Conservation (phyloP, 2,797 vertebrate genomes). For the Brachymystax lenok region DNA sequence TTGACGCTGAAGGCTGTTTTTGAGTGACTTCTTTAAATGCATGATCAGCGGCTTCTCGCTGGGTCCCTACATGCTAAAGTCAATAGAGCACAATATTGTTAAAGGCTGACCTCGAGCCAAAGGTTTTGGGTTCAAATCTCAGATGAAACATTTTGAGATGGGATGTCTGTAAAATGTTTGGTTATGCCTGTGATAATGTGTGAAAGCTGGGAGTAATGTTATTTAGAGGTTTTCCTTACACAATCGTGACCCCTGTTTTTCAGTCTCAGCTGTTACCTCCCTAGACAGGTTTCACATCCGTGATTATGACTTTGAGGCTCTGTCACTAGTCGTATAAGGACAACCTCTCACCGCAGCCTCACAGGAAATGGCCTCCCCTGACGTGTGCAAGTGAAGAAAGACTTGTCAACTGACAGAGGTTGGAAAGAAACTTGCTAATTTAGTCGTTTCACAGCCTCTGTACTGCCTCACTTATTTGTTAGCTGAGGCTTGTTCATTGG, state of each 20-base stretch:
- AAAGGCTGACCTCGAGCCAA: not conserved
- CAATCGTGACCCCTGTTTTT: not conserved
- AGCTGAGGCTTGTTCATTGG: not conserved
- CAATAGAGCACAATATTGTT: constrained; percentile 21
- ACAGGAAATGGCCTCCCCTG: constrained; percentile 14
- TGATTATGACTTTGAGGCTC: not conserved
- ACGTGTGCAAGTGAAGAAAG: constrained; percentile 42
- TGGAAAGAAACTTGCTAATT: not conserved
- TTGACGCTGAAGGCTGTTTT: constrained; percentile 34
- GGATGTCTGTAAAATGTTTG: no score
- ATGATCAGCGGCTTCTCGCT: constrained; percentile 11
- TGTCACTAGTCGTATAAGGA: not conserved
- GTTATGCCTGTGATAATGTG: not conserved
- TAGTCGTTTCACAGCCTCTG: no score
- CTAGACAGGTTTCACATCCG: not conserved
- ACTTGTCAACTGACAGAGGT: constrained; percentile 17
- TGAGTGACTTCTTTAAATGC: constrained; percentile 11
- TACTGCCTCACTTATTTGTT: no score
- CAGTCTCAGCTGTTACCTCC: not conserved
- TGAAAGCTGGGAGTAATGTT: not conserved
- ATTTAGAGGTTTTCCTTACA: no score
- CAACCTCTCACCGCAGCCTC: constrained; percentile 3
- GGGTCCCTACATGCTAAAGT: constrained; percentile 42
- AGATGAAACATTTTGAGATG: not conserved
- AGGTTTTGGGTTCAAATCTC: not conserved